phyloP scores from a whole-genome alignment of 2,113 vertebrate genomes.

The Zingel zingel region DNA sequence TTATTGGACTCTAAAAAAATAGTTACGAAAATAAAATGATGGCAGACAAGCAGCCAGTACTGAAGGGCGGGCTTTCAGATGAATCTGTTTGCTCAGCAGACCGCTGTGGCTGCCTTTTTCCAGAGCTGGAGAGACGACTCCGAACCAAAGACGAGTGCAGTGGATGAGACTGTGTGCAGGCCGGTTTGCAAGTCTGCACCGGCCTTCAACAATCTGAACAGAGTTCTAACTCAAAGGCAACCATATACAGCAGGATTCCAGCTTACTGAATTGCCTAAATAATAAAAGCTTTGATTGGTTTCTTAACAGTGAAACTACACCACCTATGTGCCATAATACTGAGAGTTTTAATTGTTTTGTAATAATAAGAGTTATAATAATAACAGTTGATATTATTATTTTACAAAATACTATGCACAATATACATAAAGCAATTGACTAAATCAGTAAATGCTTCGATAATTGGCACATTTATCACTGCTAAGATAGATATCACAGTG shows the following conservation, averaged over 20 bases:
- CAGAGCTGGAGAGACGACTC: neutral
- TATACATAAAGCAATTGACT: conserved; percentile 91
- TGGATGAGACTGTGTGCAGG: conserved; percentile 38
- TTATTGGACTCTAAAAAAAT: conserved; percentile 77
- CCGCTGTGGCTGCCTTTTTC: conserved; percentile 13
- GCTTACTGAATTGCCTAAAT: conserved; percentile 65
- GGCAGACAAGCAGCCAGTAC: conserved; percentile 58
- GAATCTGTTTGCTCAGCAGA: conserved; percentile 28
- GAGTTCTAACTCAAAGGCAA: conserved; percentile 78
- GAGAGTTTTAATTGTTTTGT: conserved; percentile 80
- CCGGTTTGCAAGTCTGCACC: neutral
- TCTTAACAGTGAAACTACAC: conserved; percentile 83
- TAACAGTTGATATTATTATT: conserved; percentile 80
- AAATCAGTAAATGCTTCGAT: conserved; percentile 90
- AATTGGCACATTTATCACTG: conserved; percentile 95
- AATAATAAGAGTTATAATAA: conserved; percentile 71
- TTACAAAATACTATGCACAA: conserved; percentile 92
- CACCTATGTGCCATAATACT: conserved; percentile 90
- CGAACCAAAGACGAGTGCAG: conserved; percentile 31
- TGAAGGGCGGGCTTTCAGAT: conserved; percentile 44
- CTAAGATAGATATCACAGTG: conserved; percentile 88
- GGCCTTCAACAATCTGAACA: conserved; percentile 23
- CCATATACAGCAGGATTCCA: conserved; percentile 60
- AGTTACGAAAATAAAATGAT: conserved; percentile 78
- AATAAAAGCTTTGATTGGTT: conserved; percentile 78